These are phyloP conservation scores for Reticulitermes lucifugus DNA, from an alignment of 2,888 invertebrate species.

Conservation along the genomic window DNA sequence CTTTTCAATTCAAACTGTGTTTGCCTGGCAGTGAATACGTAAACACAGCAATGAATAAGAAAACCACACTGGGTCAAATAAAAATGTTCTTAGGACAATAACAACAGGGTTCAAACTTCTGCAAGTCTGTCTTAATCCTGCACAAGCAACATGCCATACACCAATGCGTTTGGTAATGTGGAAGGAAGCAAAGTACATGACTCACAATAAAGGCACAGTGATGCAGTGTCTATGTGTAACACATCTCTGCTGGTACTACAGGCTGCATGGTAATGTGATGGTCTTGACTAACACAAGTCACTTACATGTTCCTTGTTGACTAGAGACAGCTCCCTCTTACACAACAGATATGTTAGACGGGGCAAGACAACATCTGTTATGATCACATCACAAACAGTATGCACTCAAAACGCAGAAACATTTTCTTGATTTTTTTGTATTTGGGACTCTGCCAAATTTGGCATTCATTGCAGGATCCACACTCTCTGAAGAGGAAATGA, in stretches of 20 bases:
- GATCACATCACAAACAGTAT: slow-evolving; percentile 28
- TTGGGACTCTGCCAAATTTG: neutral
- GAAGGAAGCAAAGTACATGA: too few species aligned
- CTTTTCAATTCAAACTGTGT: too few species aligned
- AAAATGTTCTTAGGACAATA: too few species aligned
- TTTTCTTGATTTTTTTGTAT: neutral
- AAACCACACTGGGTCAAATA: too few species aligned
- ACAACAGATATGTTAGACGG: slow-evolving; percentile 17
- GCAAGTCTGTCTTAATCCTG: neutral
- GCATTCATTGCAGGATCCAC: neutral
- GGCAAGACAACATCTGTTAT: slow-evolving; percentile 33
- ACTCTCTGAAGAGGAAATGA: neutral
- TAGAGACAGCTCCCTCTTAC: slow-evolving; percentile 16
- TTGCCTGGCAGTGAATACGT: too few species aligned
- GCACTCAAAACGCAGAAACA: neutral
- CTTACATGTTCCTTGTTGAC: slow-evolving; percentile 21
- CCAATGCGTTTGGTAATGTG: neutral
- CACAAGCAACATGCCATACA: neutral
- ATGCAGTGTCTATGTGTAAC: too few species aligned
- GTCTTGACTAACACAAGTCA: slow-evolving; percentile 8
- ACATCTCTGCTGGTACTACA: neutral
- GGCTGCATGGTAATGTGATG: slow-evolving; percentile 22
- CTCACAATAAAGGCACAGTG: too few species aligned
- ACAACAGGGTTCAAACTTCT: too few species aligned
- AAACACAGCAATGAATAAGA: too few species aligned